Conservation (phyloP, 2,888 invertebrate species). For the Tetropium fuscum region DNA sequence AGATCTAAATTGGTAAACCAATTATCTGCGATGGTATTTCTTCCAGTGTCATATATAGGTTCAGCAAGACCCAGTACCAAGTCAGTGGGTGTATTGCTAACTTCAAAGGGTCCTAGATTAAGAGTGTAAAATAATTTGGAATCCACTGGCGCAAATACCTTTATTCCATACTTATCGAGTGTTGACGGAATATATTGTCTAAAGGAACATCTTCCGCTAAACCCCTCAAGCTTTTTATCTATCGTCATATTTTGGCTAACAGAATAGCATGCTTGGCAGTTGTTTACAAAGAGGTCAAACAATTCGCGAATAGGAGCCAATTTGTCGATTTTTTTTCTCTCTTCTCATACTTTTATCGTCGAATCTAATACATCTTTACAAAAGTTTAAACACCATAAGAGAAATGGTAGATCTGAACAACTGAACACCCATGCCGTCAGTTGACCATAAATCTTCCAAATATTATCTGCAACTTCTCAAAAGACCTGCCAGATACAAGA, state of each 20-base stretch:
- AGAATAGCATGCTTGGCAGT: neutral
- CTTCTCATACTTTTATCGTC: neutral
- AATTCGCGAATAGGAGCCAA: neutral
- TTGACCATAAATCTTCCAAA: conserved; percentile 16
- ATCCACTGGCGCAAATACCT: conserved; percentile 15
- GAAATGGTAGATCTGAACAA: conserved; percentile 10
- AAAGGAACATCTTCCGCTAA: conserved; percentile 11
- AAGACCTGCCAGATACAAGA: neutral
- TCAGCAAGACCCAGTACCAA: conserved; percentile 1
- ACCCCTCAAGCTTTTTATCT: conserved; percentile 4
- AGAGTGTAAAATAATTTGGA: conserved; percentile 20
- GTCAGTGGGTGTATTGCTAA: neutral
- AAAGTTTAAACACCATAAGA: conserved; percentile 14
- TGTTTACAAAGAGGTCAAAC: neutral
- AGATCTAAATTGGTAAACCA: conserved; percentile 1
- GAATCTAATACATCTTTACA: neutral
- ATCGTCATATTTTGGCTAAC: conserved; percentile 11
- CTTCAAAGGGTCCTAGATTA: conserved; percentile 2
- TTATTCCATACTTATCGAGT: conserved; percentile 5
- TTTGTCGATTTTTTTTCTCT: conserved; percentile 1
- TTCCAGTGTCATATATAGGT: neutral
- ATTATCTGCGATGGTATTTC: neutral
- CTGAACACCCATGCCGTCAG: conserved; percentile 10
- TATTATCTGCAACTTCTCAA: too few species aligned
- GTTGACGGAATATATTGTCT: neutral